A percentile compares a stretch with the other conserved stretches of the same genome.
Evolutionary conservation across 64 coral and sea anemone species (phyloP).

Genomic region (Stichodactyla mertensii): DNA sequence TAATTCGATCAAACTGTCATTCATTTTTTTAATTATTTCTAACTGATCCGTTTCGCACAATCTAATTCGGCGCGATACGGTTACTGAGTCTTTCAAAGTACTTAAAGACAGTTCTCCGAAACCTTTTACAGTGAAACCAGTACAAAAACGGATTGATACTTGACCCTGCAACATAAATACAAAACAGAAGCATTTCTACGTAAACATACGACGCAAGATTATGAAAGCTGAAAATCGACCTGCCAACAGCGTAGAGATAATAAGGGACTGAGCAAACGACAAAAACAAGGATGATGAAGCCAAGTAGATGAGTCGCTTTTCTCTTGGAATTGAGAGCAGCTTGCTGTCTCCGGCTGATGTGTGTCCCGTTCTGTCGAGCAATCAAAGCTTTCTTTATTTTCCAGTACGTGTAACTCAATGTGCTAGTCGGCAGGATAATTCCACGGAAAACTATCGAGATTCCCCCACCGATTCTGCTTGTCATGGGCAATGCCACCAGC

Average conservation of each 20-base stretch:
- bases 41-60: too few relatives aligned
- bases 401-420: background rate
- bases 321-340: background rate
- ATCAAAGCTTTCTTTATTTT: conserved; percentile 1
- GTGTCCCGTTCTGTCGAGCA: background rate
- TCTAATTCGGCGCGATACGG: background rate
- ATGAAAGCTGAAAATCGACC: background rate
- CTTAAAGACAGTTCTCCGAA: background rate
- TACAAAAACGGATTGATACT: conserved; percentile 8
- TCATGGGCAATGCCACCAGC: background rate
- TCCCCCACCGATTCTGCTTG: background rate
- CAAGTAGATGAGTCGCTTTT: background rate
- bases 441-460: conserved; percentile 1
- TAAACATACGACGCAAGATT: background rate
- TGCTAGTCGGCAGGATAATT: background rate
- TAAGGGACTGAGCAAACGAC: background rate
- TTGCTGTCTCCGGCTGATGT: background rate
- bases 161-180: background rate
- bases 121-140: conserved; percentile 10
- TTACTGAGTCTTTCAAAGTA: background rate
- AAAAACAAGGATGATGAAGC: background rate
- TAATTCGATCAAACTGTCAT: too few relatives aligned
- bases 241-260: background rate
- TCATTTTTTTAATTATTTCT: too few relatives aligned
- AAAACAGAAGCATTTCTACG: background rate